phyloP scores from a whole-genome alignment of 2,797 vertebrate species.

The Smutsia gigantea region DNA sequence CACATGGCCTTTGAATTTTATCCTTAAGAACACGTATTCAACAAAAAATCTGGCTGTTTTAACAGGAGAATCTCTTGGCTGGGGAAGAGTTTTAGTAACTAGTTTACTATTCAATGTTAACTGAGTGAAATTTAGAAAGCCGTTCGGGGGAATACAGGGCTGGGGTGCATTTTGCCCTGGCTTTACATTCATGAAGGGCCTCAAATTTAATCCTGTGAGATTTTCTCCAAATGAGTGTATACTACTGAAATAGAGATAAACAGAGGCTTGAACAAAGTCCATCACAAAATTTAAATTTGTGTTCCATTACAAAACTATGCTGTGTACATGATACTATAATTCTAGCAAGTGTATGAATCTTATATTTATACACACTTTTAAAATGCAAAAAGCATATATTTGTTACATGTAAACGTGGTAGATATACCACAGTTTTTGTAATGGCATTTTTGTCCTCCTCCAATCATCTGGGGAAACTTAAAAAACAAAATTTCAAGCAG shows the following conservation, averaged over 20 bases:
- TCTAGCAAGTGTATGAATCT: neutral
- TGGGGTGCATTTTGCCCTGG: neutral
- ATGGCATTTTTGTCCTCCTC: neutral
- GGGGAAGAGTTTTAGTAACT: neutral
- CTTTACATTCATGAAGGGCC: neutral
- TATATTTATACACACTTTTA: conserved; percentile 15
- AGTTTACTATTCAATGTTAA: neutral
- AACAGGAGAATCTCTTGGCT: neutral
- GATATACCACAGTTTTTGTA: neutral
- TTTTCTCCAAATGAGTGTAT: neutral
- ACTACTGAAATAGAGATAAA: neutral
- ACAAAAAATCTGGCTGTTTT: neutral
- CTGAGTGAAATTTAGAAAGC: neutral
- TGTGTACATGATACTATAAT: neutral
- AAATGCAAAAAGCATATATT: neutral
- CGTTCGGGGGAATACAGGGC: no score
- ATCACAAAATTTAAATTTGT: neutral
- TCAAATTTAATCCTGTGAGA: neutral
- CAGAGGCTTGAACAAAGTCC: neutral
- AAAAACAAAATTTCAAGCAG: neutral
- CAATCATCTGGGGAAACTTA: neutral
- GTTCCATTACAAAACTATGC: neutral
- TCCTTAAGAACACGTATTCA: neutral
- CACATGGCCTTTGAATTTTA: neutral
- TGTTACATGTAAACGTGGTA: neutral